Evolutionary conservation across 2,113 vertebrate species (phyloP).

Genomic region (Hemiprocne comata): DNA sequence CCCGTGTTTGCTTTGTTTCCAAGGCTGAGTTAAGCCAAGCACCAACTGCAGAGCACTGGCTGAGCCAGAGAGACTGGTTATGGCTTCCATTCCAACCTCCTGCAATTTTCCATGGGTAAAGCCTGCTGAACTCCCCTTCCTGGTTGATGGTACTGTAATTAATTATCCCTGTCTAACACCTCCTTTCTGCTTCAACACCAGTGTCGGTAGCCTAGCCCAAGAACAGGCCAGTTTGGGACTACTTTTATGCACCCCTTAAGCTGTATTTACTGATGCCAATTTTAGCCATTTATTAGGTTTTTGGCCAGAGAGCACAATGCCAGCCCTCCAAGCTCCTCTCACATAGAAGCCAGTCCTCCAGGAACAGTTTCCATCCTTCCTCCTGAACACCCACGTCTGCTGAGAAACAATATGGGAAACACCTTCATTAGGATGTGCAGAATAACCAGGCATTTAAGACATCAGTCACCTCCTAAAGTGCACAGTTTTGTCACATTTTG

Average conservation of each 20-base stretch:
- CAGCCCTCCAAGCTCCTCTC: background rate
- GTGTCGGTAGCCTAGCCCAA: background rate
- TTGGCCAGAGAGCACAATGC: background rate
- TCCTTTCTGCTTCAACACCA: background rate
- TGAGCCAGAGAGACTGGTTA: constrained; percentile 23
- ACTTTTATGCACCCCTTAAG: background rate
- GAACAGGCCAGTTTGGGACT: background rate
- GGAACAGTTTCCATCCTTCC: background rate
- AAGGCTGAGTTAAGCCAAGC: fast-evolving
- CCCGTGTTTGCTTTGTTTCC: background rate
- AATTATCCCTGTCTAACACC: background rate
- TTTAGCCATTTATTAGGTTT: background rate
- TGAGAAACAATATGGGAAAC: background rate
- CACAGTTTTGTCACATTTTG: background rate
- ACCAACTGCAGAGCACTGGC: background rate
- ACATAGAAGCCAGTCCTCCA: no score
- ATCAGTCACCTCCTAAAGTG: background rate
- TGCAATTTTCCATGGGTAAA: background rate
- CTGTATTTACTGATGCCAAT: background rate
- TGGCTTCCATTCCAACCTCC: background rate
- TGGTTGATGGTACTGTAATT: background rate
- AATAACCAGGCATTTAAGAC: background rate
- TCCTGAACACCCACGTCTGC: background rate
- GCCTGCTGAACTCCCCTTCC: background rate
- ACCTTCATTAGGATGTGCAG: background rate